Conservation (phyloP, 1,140 invertebrate species). For the Drosophila aff. region DNA sequence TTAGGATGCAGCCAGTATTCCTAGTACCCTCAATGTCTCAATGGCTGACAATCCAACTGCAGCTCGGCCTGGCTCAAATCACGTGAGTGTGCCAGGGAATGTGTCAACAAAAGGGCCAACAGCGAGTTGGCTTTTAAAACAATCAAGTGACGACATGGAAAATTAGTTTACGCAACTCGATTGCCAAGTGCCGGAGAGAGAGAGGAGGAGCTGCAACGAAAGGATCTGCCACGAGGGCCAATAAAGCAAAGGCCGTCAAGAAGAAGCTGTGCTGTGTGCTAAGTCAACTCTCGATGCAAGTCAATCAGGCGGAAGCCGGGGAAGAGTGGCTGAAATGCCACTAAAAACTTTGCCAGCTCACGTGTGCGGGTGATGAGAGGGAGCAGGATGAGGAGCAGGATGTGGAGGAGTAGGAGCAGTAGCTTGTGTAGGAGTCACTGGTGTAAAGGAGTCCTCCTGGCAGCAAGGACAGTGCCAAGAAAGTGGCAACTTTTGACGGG, state of each 20-base stretch:
- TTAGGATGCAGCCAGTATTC: conserved; percentile 45
- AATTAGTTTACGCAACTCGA: conserved; percentile 80
- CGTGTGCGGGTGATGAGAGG: conserved; percentile 28
- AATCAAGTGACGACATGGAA: conserved; percentile 82
- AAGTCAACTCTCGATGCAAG: conserved; percentile 81
- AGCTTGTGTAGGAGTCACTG: not conserved
- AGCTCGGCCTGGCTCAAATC: conserved; percentile 54
- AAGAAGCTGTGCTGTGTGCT: conserved; percentile 76
- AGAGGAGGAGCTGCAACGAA: not conserved
- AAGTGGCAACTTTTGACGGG: conserved; percentile 78
- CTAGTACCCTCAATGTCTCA: not conserved
- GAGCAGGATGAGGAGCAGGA: not conserved
- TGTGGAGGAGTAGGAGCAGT: not conserved
- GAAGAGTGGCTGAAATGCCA: conserved; percentile 41
- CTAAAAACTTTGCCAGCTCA: conserved; percentile 77
- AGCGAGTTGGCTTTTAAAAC: conserved; percentile 75
- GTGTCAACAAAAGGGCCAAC: conserved; percentile 56
- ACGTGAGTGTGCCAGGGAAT: conserved; percentile 21
- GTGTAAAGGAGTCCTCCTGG: conserved; percentile 9
- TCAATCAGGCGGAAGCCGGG: conserved; percentile 75
- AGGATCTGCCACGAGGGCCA: conserved; percentile 15
- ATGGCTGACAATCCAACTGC: conserved; percentile 39
- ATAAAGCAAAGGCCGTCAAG: conserved; percentile 38
- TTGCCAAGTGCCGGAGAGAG: conserved; percentile 56
- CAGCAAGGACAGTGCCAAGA: conserved; percentile 57